A percentile compares a stretch with the other conserved stretches of the same genome.
These are phyloP conservation scores for Pogonus chalceus DNA, from an alignment of 1,140 invertebrate species.

Conservation along the genomic window DNA sequence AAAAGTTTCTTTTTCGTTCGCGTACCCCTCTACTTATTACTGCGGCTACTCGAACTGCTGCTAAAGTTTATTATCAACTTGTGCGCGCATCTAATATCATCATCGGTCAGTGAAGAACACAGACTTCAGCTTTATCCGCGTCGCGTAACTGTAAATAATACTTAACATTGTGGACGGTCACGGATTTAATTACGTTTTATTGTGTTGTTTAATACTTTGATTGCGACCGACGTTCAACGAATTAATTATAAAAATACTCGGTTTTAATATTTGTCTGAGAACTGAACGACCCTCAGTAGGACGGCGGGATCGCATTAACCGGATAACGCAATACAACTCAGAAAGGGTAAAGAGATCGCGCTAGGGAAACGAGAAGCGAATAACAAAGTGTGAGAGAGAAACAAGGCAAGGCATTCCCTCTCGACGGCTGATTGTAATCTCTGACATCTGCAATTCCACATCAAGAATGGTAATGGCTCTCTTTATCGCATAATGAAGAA, in stretches of 20 bases:
- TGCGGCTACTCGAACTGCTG: background rate
- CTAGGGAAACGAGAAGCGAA: background rate
- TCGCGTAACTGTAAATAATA: no score
- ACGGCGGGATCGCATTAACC: background rate
- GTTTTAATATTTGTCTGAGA: background rate
- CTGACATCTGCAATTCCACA: constrained; percentile 18
- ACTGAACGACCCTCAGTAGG: background rate
- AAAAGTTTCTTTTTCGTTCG: background rate
- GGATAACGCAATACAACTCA: background rate
- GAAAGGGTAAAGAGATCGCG: background rate
- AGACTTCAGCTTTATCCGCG: background rate
- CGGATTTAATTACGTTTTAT: background rate
- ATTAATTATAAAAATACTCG: constrained; percentile 6
- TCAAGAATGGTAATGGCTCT: constrained; percentile 17
- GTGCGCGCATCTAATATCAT: background rate
- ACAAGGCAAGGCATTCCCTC: background rate
- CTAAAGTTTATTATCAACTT: no score
- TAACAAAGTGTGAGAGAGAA: background rate
- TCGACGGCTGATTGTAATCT: constrained; percentile 2
- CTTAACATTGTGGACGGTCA: background rate
- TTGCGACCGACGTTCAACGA: background rate
- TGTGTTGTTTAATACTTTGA: background rate
- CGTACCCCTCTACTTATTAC: background rate
- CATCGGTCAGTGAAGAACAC: background rate
- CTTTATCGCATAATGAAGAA: constrained; percentile 19